phyloP scores from a whole-genome alignment of 2,797 vertebrate genomes.

The Atherinosoma microstoma region DNA sequence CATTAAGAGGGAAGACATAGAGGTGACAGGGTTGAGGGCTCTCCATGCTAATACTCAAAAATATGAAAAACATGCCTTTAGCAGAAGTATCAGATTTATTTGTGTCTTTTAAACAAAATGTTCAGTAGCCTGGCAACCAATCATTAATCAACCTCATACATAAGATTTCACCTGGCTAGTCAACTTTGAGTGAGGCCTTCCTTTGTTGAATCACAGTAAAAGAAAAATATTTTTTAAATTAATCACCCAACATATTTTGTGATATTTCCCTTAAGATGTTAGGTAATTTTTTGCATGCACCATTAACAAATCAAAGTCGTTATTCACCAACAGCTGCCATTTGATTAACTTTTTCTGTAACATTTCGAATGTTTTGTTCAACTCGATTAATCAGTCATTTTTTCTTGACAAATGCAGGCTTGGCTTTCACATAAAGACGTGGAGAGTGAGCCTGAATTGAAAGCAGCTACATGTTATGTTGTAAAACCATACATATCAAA shows the following conservation, averaged over 20 bases:
- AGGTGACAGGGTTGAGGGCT: background rate
- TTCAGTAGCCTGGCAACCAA: background rate
- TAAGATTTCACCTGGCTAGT: background rate
- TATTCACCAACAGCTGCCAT: background rate
- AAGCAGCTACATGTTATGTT: background rate
- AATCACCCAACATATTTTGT: background rate
- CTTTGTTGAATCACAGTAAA: background rate
- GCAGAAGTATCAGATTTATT: no score
- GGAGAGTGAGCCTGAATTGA: background rate
- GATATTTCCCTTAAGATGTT: background rate
- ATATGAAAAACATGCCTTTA: no score
- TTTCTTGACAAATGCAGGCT: no score
- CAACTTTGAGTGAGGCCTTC: background rate
- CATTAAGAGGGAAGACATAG: conserved; percentile 2
- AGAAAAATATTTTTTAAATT: background rate
- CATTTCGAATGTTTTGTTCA: background rate
- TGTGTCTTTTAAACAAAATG: no score
- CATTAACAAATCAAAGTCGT: background rate
- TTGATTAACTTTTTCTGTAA: background rate
- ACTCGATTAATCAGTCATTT: background rate
- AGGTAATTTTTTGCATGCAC: background rate
- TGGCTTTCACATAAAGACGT: no score
- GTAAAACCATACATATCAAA: background rate
- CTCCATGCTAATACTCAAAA: background rate
- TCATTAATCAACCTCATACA: background rate